Evolutionary conservation across 2,888 invertebrate species (phyloP).

Genomic region (Romanomermis culicivorax): DNA sequence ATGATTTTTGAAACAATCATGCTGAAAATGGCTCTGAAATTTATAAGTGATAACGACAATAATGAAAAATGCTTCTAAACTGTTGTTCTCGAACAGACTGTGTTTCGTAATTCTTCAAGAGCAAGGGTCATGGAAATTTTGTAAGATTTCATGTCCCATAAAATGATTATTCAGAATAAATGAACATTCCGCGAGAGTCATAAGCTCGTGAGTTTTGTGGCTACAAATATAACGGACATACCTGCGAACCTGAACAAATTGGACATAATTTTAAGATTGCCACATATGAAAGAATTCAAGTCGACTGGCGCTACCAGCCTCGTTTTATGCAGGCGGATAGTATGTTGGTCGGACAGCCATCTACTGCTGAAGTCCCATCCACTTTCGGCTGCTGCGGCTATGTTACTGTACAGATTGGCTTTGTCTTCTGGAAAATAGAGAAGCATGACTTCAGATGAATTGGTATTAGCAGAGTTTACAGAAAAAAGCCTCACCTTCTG

Average conservation of each 20-base stretch:
- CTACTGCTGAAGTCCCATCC: conserved; percentile 89
- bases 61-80: too few species aligned
- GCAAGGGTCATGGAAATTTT: too few species aligned
- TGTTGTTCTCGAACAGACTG: too few species aligned
- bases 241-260: background rate
- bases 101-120: too few species aligned
- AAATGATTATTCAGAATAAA: too few species aligned
- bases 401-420: conserved; percentile 46
- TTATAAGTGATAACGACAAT: too few species aligned
- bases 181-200: too few species aligned
- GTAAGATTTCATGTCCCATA: too few species aligned
- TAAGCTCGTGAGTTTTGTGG: too few species aligned
- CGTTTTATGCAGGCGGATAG: conserved; percentile 43
- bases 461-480: background rate
- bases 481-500: background rate
- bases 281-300: conserved; percentile 52
- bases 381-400: conserved; percentile 73
- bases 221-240: too few species aligned
- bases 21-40: too few species aligned
- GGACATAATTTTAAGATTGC: background rate
- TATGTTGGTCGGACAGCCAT: conserved; percentile 54
- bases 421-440: conserved; percentile 10
- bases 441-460: background rate
- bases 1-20: too few species aligned
- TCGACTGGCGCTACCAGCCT: conserved; percentile 54